These are phyloP conservation scores for Pteropus rufus DNA, from an alignment of 2,797 vertebrate species.

Conservation along the genomic window DNA sequence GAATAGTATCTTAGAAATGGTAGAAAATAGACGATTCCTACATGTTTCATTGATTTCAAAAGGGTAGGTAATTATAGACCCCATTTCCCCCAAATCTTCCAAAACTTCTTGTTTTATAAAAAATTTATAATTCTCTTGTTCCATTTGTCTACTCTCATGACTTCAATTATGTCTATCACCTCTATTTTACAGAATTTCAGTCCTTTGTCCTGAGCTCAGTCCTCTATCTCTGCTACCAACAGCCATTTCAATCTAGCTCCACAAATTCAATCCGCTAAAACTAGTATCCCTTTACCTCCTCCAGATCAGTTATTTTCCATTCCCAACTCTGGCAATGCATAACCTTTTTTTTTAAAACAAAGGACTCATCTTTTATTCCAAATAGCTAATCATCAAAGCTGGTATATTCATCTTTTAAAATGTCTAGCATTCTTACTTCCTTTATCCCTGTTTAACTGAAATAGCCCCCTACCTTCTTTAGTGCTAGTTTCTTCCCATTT, in stretches of 20 bases:
- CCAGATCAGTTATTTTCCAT: not conserved
- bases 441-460: not conserved
- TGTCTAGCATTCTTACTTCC: not conserved
- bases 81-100: not conserved
- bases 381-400: not conserved
- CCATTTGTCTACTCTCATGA: not conserved
- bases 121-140: not conserved
- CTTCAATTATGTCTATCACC: not conserved
- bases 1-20: not conserved
- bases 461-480: not conserved
- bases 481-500: not conserved
- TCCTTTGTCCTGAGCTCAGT: not conserved
- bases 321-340: not conserved
- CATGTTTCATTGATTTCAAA: not conserved
- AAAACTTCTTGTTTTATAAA: not conserved
- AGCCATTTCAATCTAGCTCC: not conserved
- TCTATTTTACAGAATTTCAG: not conserved
- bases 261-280: constrained; percentile 27
- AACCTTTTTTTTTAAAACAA: constrained; percentile 2
- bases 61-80: not conserved
- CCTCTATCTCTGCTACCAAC: not conserved
- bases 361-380: not conserved
- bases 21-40: not conserved
- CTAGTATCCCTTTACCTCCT: not conserved
- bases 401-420: not conserved